Evolutionary conservation across 2,113 vertebrate genomes (phyloP), one percentile per base, ranked within the genome.

Genomic region (Leptodactylus fuscus): DNA sequence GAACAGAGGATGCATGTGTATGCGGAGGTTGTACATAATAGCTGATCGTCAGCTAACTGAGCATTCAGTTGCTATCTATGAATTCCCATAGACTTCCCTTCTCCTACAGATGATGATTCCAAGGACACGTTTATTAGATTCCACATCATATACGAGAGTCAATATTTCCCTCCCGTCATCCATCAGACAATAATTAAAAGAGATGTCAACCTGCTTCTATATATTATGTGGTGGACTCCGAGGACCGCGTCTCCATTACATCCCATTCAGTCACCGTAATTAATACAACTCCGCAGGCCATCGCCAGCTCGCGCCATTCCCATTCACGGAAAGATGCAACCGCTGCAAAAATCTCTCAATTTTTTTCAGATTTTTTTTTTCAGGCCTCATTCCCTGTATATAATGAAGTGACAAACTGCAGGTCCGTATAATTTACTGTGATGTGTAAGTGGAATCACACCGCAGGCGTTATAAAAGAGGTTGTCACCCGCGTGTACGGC

Each of bases 401-500:
- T 60, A 44, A 80, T 44, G 53, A 80, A 62, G 77, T 80, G 77
- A 80, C 53, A 80, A 80, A 80, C 38, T 80, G 77, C 20, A 41
- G 53, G 77, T 16, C 77, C 36, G 5, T 80, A 62, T 62, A 41
- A 80, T 80, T 44, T 80, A 80, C 53, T 41, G 24, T 62, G 53
- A 27, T 44, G 77, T 44, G 36, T 60, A 41, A 58, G 51, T 80
- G 55, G 77, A 80, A 62, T 41, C 53, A 27, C 27, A n/a, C 76
- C 49, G 32, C 32, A 38, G 29, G 76, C 76, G 34, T 22, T 44
- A 80, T 80, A 55, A 80, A 62, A 62, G 53, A 60, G 55, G 34
- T 60, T 80, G 77, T 80, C 36, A 80, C 53, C 77, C 36, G 38
- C 16, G 38, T 80, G 77, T 13, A 60, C 12, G 8, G 36, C 34